phyloP scores from a whole-genome alignment of 2,797 vertebrate genomes.

The Bryconaethiops microstoma region DNA sequence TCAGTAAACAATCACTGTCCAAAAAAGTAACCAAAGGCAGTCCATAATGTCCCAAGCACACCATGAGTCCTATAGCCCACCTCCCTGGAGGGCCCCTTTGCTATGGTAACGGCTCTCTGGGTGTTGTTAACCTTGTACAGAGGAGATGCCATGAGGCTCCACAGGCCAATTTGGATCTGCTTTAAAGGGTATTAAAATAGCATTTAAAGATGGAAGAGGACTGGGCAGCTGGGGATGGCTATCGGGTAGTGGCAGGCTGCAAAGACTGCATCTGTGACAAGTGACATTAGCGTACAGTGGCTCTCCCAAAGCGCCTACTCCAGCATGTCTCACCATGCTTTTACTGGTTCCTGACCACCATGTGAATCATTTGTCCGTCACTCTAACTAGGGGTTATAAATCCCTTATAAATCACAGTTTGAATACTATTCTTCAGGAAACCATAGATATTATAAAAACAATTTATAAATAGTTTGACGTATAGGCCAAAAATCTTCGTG shows the following conservation, averaged over 20 bases:
- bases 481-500: too few relatives aligned
- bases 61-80: constrained; percentile 28
- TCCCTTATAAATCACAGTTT: neutral
- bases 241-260: constrained; percentile 17
- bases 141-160: constrained; percentile 36
- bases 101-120: constrained; percentile 50
- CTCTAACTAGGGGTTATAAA: constrained; percentile 1
- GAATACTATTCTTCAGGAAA: neutral
- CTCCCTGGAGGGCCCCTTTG: constrained; percentile 39
- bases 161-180: constrained; percentile 38
- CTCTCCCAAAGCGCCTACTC: constrained; percentile 7
- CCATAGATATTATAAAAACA: neutral
- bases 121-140: constrained; percentile 60
- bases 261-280: constrained; percentile 58
- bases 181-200: constrained; percentile 58
- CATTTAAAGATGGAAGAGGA: constrained; percentile 46
- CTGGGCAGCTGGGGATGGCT: constrained; percentile 51
- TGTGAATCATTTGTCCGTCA: constrained; percentile 58
- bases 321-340: constrained; percentile 19
- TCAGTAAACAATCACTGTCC: constrained; percentile 45
- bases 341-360: constrained; percentile 47
- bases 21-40: constrained; percentile 28
- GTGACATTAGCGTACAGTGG: constrained; percentile 61
- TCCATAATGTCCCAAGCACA: constrained; percentile 40
- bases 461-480: neutral